These are phyloP conservation scores for Drosophila nebulosa DNA, from an alignment of 1,140 invertebrate species.

Conservation along the genomic window DNA sequence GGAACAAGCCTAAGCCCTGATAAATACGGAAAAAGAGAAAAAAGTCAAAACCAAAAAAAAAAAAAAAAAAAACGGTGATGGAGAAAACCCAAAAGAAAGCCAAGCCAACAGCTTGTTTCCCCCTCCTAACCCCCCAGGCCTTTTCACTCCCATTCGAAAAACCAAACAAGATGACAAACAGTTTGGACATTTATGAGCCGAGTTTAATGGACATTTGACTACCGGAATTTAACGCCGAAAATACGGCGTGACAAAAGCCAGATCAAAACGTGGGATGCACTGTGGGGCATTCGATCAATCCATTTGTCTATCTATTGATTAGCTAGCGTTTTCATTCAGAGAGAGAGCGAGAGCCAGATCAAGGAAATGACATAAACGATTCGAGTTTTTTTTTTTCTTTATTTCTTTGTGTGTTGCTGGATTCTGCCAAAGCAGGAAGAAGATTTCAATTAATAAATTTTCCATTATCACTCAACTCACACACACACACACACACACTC, in stretches of 20 bases:
- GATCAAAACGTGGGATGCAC: background rate
- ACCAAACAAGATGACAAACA: slow-evolving; percentile 69
- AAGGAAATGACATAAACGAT: slow-evolving; percentile 49
- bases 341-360: background rate
- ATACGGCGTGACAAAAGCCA: slow-evolving; percentile 6
- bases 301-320: slow-evolving; percentile 4
- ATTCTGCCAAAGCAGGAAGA: slow-evolving; percentile 39
- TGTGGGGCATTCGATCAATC: slow-evolving; percentile 24
- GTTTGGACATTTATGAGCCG: slow-evolving; percentile 77
- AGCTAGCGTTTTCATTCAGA: slow-evolving; percentile 5
- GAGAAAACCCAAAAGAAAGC: background rate
- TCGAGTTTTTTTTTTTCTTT: background rate
- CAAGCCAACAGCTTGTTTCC: slow-evolving; percentile 33
- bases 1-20: slow-evolving; percentile 62
- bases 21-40: slow-evolving; percentile 43
- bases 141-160: background rate
- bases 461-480: slow-evolving; percentile 36
- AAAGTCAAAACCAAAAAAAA: background rate
- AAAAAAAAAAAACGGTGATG: slow-evolving; percentile 11
- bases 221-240: slow-evolving; percentile 74
- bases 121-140: background rate
- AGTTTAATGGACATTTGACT: slow-evolving; percentile 81
- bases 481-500: slow-evolving; percentile 12
- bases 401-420: background rate
- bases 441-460: slow-evolving; percentile 60